Evolutionary conservation across 2,888 invertebrate species (phyloP).

Genomic region (Dryomyza anilis): DNA sequence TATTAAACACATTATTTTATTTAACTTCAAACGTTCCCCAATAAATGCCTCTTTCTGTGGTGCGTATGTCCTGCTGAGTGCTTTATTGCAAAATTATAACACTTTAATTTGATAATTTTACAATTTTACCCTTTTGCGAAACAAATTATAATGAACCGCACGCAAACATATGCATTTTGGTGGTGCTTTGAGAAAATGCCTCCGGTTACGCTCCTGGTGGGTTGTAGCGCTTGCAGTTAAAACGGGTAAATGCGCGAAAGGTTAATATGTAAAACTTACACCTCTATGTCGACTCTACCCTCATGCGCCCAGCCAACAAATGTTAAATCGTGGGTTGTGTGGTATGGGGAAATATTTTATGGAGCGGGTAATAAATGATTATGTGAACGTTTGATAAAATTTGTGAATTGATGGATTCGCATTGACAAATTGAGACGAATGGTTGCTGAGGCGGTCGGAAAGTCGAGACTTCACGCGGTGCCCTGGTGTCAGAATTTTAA

Average conservation of each 20-base stretch:
- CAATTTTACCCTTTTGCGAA: conserved; percentile 38
- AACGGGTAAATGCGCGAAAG: conserved; percentile 48
- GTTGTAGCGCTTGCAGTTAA: conserved; percentile 32
- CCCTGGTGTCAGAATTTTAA: conserved; percentile 6
- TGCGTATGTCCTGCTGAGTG: conserved; percentile 30
- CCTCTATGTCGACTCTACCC: conserved; percentile 15
- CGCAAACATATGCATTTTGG: not conserved
- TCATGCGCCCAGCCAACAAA: not conserved
- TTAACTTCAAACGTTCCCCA: conserved; percentile 13
- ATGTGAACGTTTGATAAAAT: conserved; percentile 37
- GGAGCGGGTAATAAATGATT: conserved; percentile 20
- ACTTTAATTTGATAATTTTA: conserved; percentile 40
- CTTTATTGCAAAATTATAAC: conserved; percentile 26
- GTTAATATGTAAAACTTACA: conserved; percentile 43
- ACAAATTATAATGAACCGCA: conserved; percentile 24
- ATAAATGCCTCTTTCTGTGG: conserved; percentile 17
- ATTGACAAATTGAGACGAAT: conserved; percentile 41
- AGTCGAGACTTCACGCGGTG: not conserved
- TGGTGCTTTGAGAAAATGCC: conserved; percentile 11
- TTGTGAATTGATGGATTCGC: conserved; percentile 46
- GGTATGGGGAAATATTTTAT: not conserved
- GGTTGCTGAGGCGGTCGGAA: not conserved
- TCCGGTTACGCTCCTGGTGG: conserved; percentile 11
- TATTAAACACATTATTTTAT: no score
- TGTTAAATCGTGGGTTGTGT: not conserved